Conservation (phyloP, 1,140 invertebrate genomes). For the Sitophilus oryzae region DNA sequence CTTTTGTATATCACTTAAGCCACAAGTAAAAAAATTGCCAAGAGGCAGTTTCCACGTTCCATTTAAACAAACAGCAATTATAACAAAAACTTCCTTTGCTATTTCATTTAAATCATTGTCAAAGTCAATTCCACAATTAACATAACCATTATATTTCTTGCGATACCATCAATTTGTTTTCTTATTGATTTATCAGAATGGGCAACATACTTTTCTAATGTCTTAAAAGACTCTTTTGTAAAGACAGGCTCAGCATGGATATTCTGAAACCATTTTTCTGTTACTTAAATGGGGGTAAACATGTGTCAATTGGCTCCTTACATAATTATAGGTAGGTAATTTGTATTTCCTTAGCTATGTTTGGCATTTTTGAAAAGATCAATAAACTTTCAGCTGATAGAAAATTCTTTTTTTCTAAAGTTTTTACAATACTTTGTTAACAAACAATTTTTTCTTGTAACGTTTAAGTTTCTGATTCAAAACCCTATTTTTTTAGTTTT, state of each 20-base stretch:
- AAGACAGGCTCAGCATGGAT: slow-evolving; percentile 12
- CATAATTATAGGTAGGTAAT: slow-evolving; percentile 10
- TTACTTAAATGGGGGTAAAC: slow-evolving; percentile 3
- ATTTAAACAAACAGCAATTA: slow-evolving; percentile 11
- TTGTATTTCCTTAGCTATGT: not conserved
- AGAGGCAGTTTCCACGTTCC: slow-evolving; percentile 14
- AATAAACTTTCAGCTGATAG: slow-evolving; percentile 11
- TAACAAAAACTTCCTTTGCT: slow-evolving; percentile 17
- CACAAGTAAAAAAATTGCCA: slow-evolving; percentile 11
- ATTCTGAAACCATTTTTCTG: slow-evolving; percentile 6
- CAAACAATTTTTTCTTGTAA: slow-evolving; percentile 1
- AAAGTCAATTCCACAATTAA: not conserved
- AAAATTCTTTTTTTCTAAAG: not conserved
- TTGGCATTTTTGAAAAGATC: slow-evolving; percentile 6
- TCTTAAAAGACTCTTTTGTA: not conserved
- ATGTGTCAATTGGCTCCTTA: slow-evolving; percentile 2
- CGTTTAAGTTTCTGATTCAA: not conserved
- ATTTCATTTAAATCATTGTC: not conserved
- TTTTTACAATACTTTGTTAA: not conserved
- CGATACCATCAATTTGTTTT: not conserved
- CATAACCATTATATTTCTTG: slow-evolving; percentile 9
- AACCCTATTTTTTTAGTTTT: not conserved
- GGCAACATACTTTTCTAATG: not conserved
- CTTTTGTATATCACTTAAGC: slow-evolving; percentile 6
- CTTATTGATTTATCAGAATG: slow-evolving; percentile 7